Conservation (phyloP, 2,888 invertebrate genomes). For the Xanthorhoe spadicearia region DNA sequence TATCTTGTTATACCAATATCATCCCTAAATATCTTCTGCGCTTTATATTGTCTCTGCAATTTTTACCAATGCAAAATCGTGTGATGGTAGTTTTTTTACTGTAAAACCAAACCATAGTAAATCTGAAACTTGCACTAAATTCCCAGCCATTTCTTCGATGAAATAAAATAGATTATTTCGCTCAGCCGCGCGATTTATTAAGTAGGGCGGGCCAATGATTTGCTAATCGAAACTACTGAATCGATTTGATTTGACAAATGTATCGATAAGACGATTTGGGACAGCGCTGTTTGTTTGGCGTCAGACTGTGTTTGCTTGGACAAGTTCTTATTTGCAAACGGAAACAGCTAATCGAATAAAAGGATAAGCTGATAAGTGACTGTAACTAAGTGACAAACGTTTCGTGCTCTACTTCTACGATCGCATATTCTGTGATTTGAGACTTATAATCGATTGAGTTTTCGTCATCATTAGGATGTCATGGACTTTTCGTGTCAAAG, state of each 20-base stretch:
- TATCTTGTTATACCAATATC: too few species aligned
- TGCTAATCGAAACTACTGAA: slow-evolving; percentile 41
- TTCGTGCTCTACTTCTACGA: too few species aligned
- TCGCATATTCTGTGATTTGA: too few species aligned
- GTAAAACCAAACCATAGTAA: background rate
- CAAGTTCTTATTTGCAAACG: slow-evolving; percentile 13
- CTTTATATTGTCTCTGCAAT: too few species aligned
- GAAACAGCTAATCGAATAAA: background rate
- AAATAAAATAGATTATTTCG: slow-evolving; percentile 39
- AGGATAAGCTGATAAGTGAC: background rate
- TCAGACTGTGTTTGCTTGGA: slow-evolving; percentile 21
- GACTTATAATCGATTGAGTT: too few species aligned
- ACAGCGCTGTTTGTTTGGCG: slow-evolving; percentile 31
- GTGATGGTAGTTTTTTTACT: too few species aligned
- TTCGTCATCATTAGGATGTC: too few species aligned
- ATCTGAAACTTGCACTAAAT: background rate
- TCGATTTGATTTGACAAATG: slow-evolving; percentile 40
- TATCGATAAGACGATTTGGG: slow-evolving; percentile 37
- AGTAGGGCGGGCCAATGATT: slow-evolving; percentile 42
- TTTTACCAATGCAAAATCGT: too few species aligned
- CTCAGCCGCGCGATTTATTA: slow-evolving; percentile 41
- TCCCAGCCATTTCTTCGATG: slow-evolving; percentile 4
- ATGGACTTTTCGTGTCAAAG: too few species aligned
- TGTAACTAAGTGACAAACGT: too few species aligned
- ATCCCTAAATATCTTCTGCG: too few species aligned